Evolutionary conservation across 1,140 invertebrate species (phyloP), one percentile per base, ranked within the genome.

Genomic region (Cheumatopsyche charites): DNA sequence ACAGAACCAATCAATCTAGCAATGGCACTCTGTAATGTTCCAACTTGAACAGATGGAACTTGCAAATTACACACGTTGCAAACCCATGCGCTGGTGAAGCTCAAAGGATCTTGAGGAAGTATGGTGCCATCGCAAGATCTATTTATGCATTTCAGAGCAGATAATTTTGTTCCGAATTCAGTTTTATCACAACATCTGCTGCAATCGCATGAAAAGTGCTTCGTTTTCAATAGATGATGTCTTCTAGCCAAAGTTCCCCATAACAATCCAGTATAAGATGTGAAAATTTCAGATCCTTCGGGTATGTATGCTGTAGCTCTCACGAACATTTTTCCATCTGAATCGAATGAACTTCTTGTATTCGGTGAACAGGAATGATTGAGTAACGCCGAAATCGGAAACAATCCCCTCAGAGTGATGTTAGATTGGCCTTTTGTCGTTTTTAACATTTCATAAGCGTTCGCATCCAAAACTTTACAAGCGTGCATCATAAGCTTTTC

Each of bases 291-390:
- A 9, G 86, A 80, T 9, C 90, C 90, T 52, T 84, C 79, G 15
- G 79, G 75, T 61, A 94, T 93, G 4, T 85, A 81, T 55, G 86
- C 82, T 0, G 87, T 84, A 4, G 91, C 88, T 75, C 83, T 87
- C 0, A 91, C 86, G 13, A 86, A 82, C 80, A 94, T 89, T 29
- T 85, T 81, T 17, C 84, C 84, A 5, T 86, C 78, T 3, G 80
- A 77, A 73, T 88, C 87, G 71, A 89, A 91, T 45, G 85, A 82
- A 71, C 92, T 89, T 17, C 86, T 86, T 0, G 90, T 91, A 78
- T 94, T 94, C 1, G 92, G 90, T 9, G 85, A 82, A 77, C 93
- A 94, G 36, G 83, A 86, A 77, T 94, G 92, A 80, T 93, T 92
- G 78, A 92, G 86, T 29, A 94, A 80, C 13, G 89, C 87, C 0